Conservation (phyloP, 2,113 vertebrate genomes). For the Brachyhypopomus occidentalis region DNA sequence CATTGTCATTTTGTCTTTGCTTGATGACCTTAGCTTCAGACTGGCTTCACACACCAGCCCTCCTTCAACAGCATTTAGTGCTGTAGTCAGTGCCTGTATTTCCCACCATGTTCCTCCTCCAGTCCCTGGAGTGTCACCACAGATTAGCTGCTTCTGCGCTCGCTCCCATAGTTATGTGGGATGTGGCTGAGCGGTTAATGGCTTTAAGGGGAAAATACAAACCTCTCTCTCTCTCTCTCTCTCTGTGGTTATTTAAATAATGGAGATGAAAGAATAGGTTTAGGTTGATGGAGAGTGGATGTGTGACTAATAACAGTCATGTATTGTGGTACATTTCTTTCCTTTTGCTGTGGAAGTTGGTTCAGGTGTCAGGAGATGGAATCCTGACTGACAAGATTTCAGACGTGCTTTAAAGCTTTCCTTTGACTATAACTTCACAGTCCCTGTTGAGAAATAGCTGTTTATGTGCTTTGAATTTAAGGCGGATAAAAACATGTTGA, state of each 20-base stretch:
- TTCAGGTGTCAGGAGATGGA: slow-evolving; percentile 30
- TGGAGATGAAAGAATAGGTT: slow-evolving; percentile 26
- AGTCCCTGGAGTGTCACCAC: slow-evolving; percentile 58
- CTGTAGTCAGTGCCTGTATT: background rate
- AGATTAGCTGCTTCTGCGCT: slow-evolving; percentile 53
- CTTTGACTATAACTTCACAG: background rate
- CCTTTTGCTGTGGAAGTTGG: slow-evolving; percentile 1
- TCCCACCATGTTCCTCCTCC: slow-evolving; percentile 44
- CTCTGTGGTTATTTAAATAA: slow-evolving; percentile 28
- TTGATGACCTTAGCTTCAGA: background rate
- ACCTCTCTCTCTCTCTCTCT: background rate
- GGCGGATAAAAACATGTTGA: background rate
- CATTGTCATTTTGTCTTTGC: background rate
- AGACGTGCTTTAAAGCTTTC: slow-evolving; percentile 5
- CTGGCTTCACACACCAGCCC: background rate
- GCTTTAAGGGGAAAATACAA: slow-evolving; percentile 29
- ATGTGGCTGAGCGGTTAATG: slow-evolving; percentile 44
- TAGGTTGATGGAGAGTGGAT: slow-evolving; percentile 26
- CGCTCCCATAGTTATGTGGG: slow-evolving; percentile 51
- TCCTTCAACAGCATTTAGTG: no score
- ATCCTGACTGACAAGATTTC: slow-evolving; percentile 44
- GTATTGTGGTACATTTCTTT: slow-evolving; percentile 1
- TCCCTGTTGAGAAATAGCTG: background rate
- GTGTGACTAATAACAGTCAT: slow-evolving; percentile 1
- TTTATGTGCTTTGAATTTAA: slow-evolving; percentile 15